These are phyloP conservation scores for Setipinna tenuifilis DNA, from an alignment of 2,797 vertebrate species.

Conservation along the genomic window DNA sequence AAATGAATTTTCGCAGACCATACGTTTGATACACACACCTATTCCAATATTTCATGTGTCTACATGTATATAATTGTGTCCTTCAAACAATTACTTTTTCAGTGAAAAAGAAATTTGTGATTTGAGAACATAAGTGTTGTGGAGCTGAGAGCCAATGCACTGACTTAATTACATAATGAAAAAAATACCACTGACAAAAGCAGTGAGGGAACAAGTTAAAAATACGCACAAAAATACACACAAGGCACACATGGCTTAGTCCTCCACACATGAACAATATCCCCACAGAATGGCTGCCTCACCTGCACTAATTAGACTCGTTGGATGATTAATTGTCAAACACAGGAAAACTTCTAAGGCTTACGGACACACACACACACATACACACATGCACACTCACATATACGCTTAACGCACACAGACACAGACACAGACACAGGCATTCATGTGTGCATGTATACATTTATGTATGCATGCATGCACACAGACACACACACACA, in stretches of 20 bases:
- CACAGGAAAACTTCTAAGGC: neutral
- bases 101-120: neutral
- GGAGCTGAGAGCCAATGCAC: neutral
- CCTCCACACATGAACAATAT: neutral
- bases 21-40: neutral
- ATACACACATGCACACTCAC: neutral
- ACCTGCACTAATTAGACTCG: neutral
- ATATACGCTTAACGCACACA: too few species aligned
- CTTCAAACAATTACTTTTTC: neutral
- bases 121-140: neutral
- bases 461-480: too few species aligned
- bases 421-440: too few species aligned
- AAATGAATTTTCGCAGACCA: neutral
- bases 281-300: neutral
- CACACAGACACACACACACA: too few species aligned
- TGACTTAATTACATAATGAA: neutral
- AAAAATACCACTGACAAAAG: neutral
- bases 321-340: neutral
- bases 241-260: slow-evolving; percentile 21
- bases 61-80: neutral
- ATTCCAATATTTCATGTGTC: neutral
- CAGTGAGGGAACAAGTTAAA: too few species aligned
- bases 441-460: too few species aligned
- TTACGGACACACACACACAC: neutral
- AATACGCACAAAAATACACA: neutral